Evolutionary conservation across 2,797 vertebrate species (phyloP).

Genomic region (Lithobates sylvaticus): DNA sequence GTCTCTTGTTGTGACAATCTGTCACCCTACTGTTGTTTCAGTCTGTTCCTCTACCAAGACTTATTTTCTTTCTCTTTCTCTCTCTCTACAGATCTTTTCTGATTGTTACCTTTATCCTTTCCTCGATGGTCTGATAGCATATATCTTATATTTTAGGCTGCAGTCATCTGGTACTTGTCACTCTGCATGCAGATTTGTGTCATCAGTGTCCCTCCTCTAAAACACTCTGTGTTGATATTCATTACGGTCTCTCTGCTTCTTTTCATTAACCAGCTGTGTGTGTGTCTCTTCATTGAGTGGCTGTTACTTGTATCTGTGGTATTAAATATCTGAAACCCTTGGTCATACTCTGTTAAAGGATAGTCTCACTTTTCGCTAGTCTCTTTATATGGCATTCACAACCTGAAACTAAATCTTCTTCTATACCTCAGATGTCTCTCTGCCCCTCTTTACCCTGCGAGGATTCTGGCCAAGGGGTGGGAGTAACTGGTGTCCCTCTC

Average conservation of each 20-base stretch:
- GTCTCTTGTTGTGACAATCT: background rate
- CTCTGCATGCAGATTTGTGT: background rate
- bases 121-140: background rate
- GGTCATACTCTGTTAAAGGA: conserved; percentile 24
- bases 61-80: background rate
- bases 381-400: conserved; percentile 43
- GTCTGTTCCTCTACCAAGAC: background rate
- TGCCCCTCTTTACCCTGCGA: conserved; percentile 33
- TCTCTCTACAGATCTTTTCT: background rate
- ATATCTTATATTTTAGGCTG: background rate
- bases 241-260: background rate
- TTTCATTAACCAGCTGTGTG: conserved; percentile 24
- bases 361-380: conserved; percentile 38
- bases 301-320: conserved; percentile 1
- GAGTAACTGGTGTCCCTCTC: conserved; percentile 16
- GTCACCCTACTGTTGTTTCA: background rate
- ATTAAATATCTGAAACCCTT: conserved; percentile 36
- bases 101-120: background rate
- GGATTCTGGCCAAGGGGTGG: conserved; percentile 31
- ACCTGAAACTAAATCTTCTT: conserved; percentile 49
- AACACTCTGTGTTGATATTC: background rate
- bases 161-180: background rate
- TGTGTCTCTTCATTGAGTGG: background rate
- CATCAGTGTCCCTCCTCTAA: background rate
- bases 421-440: conserved; percentile 40